Base-by-base conservation (phyloP, 2,888 invertebrate genomes). In the Homarus gammarus region DNA sequence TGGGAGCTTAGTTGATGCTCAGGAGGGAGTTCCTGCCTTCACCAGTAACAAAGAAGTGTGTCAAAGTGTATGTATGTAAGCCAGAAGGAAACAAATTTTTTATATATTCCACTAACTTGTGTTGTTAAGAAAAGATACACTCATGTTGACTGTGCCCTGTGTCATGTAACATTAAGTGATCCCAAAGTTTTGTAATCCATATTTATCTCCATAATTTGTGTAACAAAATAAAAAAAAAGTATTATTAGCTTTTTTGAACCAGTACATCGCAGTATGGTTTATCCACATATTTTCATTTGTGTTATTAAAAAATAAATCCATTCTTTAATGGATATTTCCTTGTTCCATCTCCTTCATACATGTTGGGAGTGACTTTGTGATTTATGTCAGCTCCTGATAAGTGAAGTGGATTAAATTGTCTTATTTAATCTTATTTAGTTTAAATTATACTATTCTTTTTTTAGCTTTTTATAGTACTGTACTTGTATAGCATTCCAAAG, bases 111-210 rank as follows among this genome's bases (percentile, higher is more conserved):
- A 88, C 83, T 78, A 83, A 88, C 83, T 88, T 83, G 83, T 88
- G 88, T 86, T 88, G 88, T 38, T 77, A 87, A 82, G 81, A 77
- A 88, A 84, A 83, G 88, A 88, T 88, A 68, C 88, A 88, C 83
- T 88, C 88, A 88, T 88, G 83, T 88, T 88, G 38, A 75, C 64
- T 27, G 77, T 68, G 83, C 83, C 77, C 77, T 84, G 88, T 88
- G 78, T 84, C 88, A 78, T 84, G 88, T 84, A 88, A 31, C 82
- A 84, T 70, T 84, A 49, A 83, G 83, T 78, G 75, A 64, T 40
- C 68, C 68, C 27, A 75, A 75, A 75, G 49, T 75, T 75, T 75
- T 75, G 22, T 73, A 73, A 18, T 75, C 15, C 27, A 75, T 75
- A 75, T 75, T 75, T 44, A 38, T 75, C 40, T 75, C 44, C 44